phyloP scores from a whole-genome alignment of 1,140 invertebrate genomes.

The Subanguina moxae region DNA sequence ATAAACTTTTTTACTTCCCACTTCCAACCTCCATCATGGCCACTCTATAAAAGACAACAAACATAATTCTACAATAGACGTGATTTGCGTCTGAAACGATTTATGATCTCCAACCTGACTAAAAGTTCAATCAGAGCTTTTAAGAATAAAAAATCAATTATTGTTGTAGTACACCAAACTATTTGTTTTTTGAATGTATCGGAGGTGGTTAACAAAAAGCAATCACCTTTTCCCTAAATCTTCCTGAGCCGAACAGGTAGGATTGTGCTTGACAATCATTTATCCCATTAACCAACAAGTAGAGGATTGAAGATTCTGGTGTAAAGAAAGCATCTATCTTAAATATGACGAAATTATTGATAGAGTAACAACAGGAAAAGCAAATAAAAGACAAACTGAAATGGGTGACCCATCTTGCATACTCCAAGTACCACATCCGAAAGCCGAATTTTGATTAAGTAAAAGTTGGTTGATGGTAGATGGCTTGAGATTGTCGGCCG shows the following conservation, averaged over 20 bases:
- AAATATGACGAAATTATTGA: not conserved
- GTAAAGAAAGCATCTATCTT: slow-evolving; percentile 20
- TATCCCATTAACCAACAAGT: slow-evolving; percentile 22
- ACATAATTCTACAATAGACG: too few relatives aligned
- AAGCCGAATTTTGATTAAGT: not conserved
- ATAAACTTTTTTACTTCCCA: too few relatives aligned
- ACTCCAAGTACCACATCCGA: not conserved
- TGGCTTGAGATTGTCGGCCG: not conserved
- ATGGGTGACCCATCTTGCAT: slow-evolving; percentile 1
- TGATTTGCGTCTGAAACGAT: too few relatives aligned
- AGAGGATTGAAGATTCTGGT: slow-evolving; percentile 14
- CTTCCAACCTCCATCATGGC: too few relatives aligned
- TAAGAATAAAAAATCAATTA: too few relatives aligned
- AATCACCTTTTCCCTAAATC: slow-evolving; percentile 15
- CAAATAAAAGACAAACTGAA: not conserved
- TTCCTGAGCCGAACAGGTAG: slow-evolving; percentile 13
- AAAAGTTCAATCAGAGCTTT: too few relatives aligned
- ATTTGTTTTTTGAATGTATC: too few relatives aligned
- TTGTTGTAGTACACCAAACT: too few relatives aligned
- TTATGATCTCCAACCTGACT: too few relatives aligned
- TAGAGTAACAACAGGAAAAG: not conserved
- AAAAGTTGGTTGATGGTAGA: not conserved
- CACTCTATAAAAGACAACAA: too few relatives aligned
- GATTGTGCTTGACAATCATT: slow-evolving; percentile 17
- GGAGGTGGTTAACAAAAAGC: too few relatives aligned